Conservation (phyloP, 2,888 invertebrate species). For the Spicauda simplicius region DNA sequence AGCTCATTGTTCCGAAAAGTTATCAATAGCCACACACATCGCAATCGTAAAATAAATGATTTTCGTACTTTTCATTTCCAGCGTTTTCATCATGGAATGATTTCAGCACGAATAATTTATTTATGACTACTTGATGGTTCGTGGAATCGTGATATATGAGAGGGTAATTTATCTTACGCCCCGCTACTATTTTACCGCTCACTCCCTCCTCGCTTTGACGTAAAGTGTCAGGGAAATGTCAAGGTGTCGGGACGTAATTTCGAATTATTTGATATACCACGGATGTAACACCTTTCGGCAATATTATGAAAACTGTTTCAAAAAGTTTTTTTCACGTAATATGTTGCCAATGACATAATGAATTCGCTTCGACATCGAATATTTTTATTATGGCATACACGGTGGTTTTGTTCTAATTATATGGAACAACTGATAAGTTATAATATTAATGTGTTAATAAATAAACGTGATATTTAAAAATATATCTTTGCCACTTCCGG, state of each 20-base stretch:
- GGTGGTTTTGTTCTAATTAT: too few species aligned
- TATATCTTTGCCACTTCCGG: too few species aligned
- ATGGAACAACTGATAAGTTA: too few species aligned
- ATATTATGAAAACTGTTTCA: slow-evolving; percentile 14
- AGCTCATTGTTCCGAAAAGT: not conserved
- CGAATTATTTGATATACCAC: slow-evolving; percentile 12
- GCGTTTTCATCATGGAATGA: slow-evolving; percentile 11
- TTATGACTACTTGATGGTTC: slow-evolving; percentile 18
- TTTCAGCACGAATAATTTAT: slow-evolving; percentile 22
- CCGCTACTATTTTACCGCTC: slow-evolving; percentile 24
- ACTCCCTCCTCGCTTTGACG: slow-evolving; percentile 6
- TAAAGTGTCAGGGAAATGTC: slow-evolving; percentile 24
- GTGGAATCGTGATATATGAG: slow-evolving; percentile 24
- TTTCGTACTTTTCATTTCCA: not conserved
- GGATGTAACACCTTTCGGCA: slow-evolving; percentile 22
- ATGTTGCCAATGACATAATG: too few species aligned
- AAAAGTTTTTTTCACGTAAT: not conserved
- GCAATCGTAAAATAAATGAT: not conserved
- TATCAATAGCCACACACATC: slow-evolving; percentile 1
- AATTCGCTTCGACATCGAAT: not conserved
- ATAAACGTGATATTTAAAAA: too few species aligned
- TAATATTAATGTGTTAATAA: not conserved
- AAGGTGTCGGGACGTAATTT: slow-evolving; percentile 25
- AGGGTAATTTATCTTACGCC: slow-evolving; percentile 25
- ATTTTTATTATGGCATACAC: slow-evolving; percentile 13